phyloP scores from a whole-genome alignment of 2,888 invertebrate species.

The Hypsopygia costalis region DNA sequence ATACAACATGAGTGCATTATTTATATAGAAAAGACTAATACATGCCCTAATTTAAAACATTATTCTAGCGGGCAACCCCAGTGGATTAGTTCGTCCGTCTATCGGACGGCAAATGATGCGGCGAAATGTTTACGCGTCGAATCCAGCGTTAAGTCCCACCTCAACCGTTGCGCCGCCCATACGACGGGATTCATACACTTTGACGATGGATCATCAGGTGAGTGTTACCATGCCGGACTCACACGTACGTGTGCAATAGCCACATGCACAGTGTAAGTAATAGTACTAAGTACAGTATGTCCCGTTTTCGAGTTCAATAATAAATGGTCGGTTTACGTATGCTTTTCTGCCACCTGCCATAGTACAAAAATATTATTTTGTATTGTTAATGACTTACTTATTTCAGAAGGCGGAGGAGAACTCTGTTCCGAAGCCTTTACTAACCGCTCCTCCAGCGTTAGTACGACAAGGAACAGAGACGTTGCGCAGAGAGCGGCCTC shows the following conservation, averaged over 20 bases:
- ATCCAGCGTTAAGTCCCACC: slow-evolving; percentile 63
- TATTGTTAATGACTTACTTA: too few relatives aligned
- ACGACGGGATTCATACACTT: slow-evolving; percentile 33
- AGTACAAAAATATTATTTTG: too few relatives aligned
- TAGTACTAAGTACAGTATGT: too few relatives aligned
- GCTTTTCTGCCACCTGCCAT: too few relatives aligned
- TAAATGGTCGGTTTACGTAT: too few relatives aligned
- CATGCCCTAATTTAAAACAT: too few relatives aligned
- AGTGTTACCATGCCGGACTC: slow-evolving; percentile 1
- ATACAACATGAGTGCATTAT: too few relatives aligned
- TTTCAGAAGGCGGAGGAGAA: slow-evolving; percentile 40
- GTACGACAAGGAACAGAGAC: slow-evolving; percentile 72
- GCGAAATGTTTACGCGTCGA: slow-evolving; percentile 64
- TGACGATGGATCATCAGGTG: slow-evolving; percentile 32
- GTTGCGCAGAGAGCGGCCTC: slow-evolving; percentile 58
- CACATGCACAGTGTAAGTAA: too few relatives aligned
- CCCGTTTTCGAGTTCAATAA: too few relatives aligned
- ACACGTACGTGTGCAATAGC: too few relatives aligned
- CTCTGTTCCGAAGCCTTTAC: slow-evolving; percentile 25
- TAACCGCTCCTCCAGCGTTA: slow-evolving; percentile 47
- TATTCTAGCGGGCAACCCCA: slow-evolving; percentile 21
- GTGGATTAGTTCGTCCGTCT: slow-evolving; percentile 20
- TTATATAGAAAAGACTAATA: too few relatives aligned
- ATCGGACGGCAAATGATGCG: slow-evolving; percentile 45
- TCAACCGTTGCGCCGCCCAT: slow-evolving; percentile 32